Evolutionary conservation across 2,797 vertebrate genomes (phyloP).

Genomic region (Sebastes oblongus): DNA sequence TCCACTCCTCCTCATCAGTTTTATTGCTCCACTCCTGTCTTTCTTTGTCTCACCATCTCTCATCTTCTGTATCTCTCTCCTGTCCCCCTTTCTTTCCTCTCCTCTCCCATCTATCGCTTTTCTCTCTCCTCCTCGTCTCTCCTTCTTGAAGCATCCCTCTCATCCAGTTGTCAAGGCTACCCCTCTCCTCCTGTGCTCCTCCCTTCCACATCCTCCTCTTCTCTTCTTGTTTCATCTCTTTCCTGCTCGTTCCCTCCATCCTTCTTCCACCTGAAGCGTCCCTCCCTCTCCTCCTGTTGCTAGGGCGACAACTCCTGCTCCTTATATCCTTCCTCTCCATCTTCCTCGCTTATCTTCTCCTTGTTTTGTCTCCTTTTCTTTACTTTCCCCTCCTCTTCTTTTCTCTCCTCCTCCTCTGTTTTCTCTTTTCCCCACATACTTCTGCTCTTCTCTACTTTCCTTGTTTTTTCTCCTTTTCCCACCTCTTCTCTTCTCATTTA

Average conservation of each 20-base stretch:
- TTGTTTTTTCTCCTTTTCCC: background rate
- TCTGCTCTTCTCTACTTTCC: background rate
- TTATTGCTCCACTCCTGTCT: slow-evolving; percentile 3
- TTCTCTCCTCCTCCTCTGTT: background rate
- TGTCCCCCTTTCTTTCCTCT: background rate
- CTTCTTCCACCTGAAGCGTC: background rate
- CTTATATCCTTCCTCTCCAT: background rate
- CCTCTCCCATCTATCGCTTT: background rate
- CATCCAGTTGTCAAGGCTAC: slow-evolving; percentile 1
- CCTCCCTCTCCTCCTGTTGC: background rate
- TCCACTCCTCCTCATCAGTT: slow-evolving; percentile 21
- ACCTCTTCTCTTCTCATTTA: background rate
- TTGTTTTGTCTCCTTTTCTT: background rate
- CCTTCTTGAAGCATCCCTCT: background rate
- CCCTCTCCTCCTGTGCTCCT: background rate
- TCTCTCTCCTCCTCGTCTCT: background rate
- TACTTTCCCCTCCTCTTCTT: background rate
- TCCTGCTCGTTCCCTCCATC: background rate
- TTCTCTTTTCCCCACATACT: background rate
- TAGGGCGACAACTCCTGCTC: background rate
- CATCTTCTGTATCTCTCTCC: background rate
- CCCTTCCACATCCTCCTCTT: background rate
- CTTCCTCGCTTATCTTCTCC: background rate
- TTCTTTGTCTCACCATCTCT: background rate
- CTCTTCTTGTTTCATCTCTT: background rate